Conservation (phyloP, 2,888 invertebrate genomes). For the Heliconius charithonia region DNA sequence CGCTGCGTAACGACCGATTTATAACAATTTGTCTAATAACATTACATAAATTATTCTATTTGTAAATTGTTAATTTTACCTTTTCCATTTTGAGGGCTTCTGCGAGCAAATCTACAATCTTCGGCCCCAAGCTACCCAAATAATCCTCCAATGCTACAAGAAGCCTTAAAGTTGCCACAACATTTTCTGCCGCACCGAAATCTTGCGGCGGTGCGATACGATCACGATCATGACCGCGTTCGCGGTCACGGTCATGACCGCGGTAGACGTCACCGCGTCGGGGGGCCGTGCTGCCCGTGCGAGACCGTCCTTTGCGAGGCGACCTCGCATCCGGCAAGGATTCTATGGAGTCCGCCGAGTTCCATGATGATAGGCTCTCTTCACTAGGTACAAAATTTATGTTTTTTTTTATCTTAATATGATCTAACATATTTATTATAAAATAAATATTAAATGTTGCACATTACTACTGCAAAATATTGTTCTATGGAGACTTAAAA, state of each 20-base stretch:
- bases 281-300: constrained; percentile 50
- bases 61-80: constrained; percentile 48
- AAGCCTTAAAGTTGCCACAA: constrained; percentile 88
- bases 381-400: constrained; percentile 53
- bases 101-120: constrained; percentile 89
- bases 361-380: constrained; percentile 71
- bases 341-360: constrained; percentile 67
- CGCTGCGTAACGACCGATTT: no score
- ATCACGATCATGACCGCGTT: constrained; percentile 29
- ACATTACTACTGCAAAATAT: background rate
- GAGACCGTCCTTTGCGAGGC: constrained; percentile 47
- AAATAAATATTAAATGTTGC: background rate
- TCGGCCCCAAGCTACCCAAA: constrained; percentile 92
- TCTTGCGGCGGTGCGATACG: constrained; percentile 49
- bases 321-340: constrained; percentile 59
- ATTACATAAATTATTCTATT: no score
- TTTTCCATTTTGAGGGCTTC: constrained; percentile 91
- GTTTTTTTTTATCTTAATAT: background rate
- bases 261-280: constrained; percentile 50
- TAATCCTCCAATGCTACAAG: constrained; percentile 92
- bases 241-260: constrained; percentile 27
- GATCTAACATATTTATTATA: no score
- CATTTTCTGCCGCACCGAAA: constrained; percentile 79
- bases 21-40: no score
- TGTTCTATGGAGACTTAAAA: no score